phyloP scores from a whole-genome alignment of 1,140 invertebrate species.

The Hetaerina americana region DNA sequence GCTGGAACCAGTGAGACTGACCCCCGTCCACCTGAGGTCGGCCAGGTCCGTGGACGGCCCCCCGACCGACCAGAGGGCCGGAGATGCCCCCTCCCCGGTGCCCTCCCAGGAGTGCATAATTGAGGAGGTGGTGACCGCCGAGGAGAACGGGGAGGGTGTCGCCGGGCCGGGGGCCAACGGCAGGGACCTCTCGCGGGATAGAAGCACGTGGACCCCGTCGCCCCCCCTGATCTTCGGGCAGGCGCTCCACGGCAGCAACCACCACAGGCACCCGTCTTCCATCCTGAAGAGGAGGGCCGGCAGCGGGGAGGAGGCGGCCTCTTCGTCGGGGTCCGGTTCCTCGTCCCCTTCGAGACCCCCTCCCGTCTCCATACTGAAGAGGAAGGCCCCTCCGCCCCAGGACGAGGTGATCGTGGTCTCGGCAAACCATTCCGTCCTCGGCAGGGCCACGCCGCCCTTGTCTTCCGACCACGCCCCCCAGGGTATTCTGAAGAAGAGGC shows the following conservation, averaged over 20 bases:
- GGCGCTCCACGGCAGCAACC: not conserved
- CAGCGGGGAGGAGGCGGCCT: not conserved
- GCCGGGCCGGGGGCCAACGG: not conserved
- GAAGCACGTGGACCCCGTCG: not conserved
- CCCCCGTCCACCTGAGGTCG: not conserved
- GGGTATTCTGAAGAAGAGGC: conserved; percentile 66
- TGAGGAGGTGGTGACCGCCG: not conserved
- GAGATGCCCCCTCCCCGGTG: not conserved
- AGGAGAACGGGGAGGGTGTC: not conserved
- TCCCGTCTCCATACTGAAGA: conserved; percentile 63
- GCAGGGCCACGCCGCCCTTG: conserved; percentile 27
- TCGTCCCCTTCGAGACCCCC: conserved; percentile 27
- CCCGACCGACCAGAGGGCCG: not conserved
- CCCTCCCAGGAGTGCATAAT: not conserved
- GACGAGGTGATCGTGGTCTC: conserved; percentile 20
- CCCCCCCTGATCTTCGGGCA: not conserved
- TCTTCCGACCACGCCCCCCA: conserved; percentile 35
- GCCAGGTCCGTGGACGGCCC: not conserved
- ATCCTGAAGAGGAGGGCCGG: not conserved
- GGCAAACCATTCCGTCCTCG: conserved; percentile 30
- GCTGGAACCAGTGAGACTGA: not conserved
- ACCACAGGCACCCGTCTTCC: not conserved
- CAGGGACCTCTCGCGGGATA: not conserved
- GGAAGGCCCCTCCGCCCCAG: conserved; percentile 39
- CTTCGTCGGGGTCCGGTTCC: conserved; percentile 8